Evolutionary conservation across 2,113 vertebrate species (phyloP).

Genomic region (Calyptomena viridis): DNA sequence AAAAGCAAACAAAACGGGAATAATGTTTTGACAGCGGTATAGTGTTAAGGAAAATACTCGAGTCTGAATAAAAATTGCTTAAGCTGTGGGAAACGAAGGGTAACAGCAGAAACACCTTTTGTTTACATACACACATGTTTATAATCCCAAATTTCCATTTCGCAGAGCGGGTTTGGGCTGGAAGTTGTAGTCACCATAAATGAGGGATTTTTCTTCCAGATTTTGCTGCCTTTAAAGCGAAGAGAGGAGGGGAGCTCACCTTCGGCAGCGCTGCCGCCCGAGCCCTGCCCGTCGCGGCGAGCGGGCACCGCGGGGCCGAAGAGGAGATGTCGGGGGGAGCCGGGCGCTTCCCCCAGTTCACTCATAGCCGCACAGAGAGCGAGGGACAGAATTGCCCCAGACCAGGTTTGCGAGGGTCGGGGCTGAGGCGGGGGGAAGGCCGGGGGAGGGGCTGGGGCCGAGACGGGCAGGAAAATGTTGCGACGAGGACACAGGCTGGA

Average conservation of each 20-base stretch:
- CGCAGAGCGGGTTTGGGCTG: slow-evolving; percentile 60
- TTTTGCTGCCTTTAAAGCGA: slow-evolving; percentile 20
- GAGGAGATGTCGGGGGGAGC: background rate
- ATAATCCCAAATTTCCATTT: slow-evolving; percentile 75
- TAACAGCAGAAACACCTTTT: slow-evolving; percentile 80
- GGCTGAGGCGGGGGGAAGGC: no score
- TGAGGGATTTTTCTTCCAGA: slow-evolving; percentile 67
- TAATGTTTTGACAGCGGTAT: slow-evolving; percentile 83
- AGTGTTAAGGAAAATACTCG: slow-evolving; percentile 81
- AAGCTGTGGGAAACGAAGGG: slow-evolving; percentile 78
- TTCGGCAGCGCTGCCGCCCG: background rate
- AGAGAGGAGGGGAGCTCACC: slow-evolving; percentile 15
- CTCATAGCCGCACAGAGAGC: background rate
- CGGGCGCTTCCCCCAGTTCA: background rate
- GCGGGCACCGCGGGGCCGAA: slow-evolving; percentile 20
- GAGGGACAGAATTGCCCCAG: slow-evolving; percentile 20
- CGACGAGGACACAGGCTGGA: background rate
- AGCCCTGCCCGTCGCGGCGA: background rate
- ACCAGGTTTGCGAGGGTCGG: slow-evolving; percentile 48
- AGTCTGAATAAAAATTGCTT: slow-evolving; percentile 82
- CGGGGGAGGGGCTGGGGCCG: background rate
- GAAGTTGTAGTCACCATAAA: slow-evolving; percentile 65
- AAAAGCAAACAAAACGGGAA: slow-evolving; percentile 81
- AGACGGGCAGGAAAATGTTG: background rate
- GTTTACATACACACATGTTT: slow-evolving; percentile 76